Evolutionary conservation across 2,113 vertebrate species (phyloP), one percentile per base, ranked within the genome.

Genomic region (Anarrhichthys ocellatus): DNA sequence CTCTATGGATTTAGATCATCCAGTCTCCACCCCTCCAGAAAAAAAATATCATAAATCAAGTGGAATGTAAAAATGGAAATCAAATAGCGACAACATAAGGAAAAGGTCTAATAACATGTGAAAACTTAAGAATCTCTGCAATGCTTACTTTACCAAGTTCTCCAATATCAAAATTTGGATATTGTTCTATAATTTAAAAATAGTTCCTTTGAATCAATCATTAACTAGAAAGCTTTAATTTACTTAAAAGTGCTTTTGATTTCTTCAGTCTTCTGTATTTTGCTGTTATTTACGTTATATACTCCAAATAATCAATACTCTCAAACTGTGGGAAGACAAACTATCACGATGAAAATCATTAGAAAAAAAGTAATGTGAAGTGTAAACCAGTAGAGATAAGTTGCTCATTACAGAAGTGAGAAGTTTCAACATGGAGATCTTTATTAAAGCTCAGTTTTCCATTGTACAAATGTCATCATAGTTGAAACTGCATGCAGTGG

Each of bases 371-470:
- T 22, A 9, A 22, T 34, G 11, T 17, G 13, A 59, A 48, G n/a
- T 1, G 3, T 18, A 17, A 32, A 52, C 48, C 15, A 14, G 2
- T 2, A 65, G 3, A 56, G 44, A 68, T 13, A 46, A 56, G 14
- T 7, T 32, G 34, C 17, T 66, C 56, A 65, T 14, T 13, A 81
- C 9, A 73, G 32, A 64, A 65, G 24, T 63, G 59, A 79, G 61
- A 87, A 74, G 89, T 90, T 93, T 94, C 86, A 92, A 96, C 94
- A 95, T 93, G 91, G 91, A 95, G 93, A 94, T 94, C 93, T 96
- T 96, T 96, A 96, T 96, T 96, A 96, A 96, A 96, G 95, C 95
- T 96, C 91, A 90, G 89, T 93, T 94, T 92, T 94, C 84, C 92
- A 93, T 95, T 93, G 94, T 96, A 96, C 95, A 96, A 95, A 96